Base-by-base conservation (phyloP, 2,797 vertebrate genomes). In the Esox lucius region DNA sequence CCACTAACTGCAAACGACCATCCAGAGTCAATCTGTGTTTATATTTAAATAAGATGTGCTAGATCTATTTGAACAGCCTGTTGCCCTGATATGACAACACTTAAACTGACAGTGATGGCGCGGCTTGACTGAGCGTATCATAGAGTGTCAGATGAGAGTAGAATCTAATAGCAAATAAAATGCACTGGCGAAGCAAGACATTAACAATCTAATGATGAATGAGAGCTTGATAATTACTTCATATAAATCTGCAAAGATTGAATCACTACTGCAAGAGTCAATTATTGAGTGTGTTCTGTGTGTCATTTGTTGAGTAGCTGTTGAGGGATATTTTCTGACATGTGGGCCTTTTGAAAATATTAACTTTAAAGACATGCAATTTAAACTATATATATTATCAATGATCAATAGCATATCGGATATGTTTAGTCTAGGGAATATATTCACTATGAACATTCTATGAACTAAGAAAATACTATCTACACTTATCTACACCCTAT, bases 171-270 rank as follows among this genome's bases (percentile, higher is more conserved):
- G 77, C 72, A 83, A 83, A 73, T 85, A 82, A 85, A 83, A 87
- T 82, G 78, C 83, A 78, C 70, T 72, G 75, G 81, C 84, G 84
- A 87, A 82, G 82, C 85, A 82, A 75, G 62, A 87, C 87, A 90
- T 89, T 88, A 87, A 81, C 80, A 84, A 73, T 71, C 80, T 89
- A 90, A 90, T 91, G 85, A 87, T 87, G 88, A 87, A 88, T 88
- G 81, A 85, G 86, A 85, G 71, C 69, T 67, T 86, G 80, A 81
- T 91, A 90, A 91, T 92, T 85, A 89, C 86, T 77, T 78, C 73
- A 33, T 81, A 84, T 87, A 80, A 76, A 70, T 87, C 71, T n/a
- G 70, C 65, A 71, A 59, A 61, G 49, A 24, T 66, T 76, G 70
- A 68, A 80, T 67, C 70, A 56, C 59, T 75, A 70, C 19, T 31